Percentiles rank a stretch among this genome's conserved stretches.
These are phyloP conservation scores for Palythoa grandiflora DNA, from an alignment of 92 coral and sea anemone species.

Conservation along the genomic window DNA sequence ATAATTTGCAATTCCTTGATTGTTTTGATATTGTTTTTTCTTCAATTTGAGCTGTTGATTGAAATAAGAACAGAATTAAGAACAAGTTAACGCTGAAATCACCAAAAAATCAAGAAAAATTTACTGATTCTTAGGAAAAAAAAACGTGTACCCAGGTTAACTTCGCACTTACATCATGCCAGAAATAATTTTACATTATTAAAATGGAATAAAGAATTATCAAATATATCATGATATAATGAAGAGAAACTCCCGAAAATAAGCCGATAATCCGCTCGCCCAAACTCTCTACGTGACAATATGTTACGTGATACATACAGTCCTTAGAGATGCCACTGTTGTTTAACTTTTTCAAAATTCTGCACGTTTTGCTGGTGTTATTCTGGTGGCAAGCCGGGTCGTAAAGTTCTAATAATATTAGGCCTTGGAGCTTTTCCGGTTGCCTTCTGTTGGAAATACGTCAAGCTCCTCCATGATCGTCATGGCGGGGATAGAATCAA, in stretches of 20 bases:
- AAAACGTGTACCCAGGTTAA: neutral
- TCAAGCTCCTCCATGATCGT: no score
- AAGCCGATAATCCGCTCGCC: neutral
- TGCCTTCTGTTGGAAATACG: no score
- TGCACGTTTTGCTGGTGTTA: conserved; percentile 3
- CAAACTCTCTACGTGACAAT: conserved; percentile 19
- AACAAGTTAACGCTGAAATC: no score
- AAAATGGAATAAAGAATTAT: neutral
- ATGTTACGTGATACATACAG: conserved; percentile 7
- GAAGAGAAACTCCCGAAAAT: conserved; percentile 4
- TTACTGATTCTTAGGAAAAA: no score
- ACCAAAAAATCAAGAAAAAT: neutral
- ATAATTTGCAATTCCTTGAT: neutral
- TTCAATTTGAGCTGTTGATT: neutral
- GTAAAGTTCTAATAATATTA: neutral
- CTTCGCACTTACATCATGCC: conserved; percentile 8
- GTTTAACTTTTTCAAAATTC: neutral
- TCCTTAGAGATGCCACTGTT: neutral
- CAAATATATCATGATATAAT: neutral
- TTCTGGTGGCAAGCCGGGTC: conserved; percentile 9
- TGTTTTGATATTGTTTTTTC: neutral
- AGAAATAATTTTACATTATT: neutral
- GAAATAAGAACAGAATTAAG: neutral
- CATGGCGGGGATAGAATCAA: no score
- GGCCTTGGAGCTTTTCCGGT: no score